Evolutionary conservation across 2,113 vertebrate species (phyloP).

Genomic region (Ibidorhyncha struthersii): DNA sequence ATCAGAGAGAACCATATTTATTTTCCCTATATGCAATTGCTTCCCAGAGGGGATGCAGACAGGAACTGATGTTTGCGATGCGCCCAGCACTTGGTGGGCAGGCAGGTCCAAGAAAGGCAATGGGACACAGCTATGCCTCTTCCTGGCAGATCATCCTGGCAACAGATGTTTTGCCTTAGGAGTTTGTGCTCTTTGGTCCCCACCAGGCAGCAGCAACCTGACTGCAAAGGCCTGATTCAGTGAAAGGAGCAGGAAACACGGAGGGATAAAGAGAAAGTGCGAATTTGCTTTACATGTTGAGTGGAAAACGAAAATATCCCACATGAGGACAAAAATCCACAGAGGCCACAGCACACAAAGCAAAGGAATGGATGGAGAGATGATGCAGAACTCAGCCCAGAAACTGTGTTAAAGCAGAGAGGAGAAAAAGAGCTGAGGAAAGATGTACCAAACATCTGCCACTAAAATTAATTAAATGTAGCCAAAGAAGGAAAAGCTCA

Average conservation of each 20-base stretch:
- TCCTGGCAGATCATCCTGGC: conserved; percentile 1
- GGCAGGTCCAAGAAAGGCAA: not conserved
- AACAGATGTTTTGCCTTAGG: conserved; percentile 42
- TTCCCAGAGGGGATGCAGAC: not conserved
- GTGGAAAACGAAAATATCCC: not conserved
- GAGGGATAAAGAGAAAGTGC: not conserved
- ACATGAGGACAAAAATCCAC: not conserved
- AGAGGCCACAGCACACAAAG: not conserved
- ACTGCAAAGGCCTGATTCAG: not conserved
- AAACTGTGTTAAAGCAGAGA: not conserved
- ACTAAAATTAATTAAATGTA: not conserved
- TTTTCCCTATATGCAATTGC: not conserved
- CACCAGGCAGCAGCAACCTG: conserved; percentile 5
- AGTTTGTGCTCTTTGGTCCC: not conserved
- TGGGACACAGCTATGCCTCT: not conserved
- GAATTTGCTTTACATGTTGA: not conserved
- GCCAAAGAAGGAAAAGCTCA: not conserved
- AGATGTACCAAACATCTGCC: not conserved
- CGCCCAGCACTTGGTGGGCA: not conserved
- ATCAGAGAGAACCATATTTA: not conserved
- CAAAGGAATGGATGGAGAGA: not conserved
- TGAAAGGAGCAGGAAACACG: not conserved
- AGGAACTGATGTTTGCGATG: not conserved
- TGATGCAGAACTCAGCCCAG: not conserved
- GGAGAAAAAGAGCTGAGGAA: not conserved